Percentiles rank a stretch among this genome's conserved stretches.
These are phyloP conservation scores for Pseudopipra pipra DNA, from an alignment of 2,113 vertebrate genomes.

Conservation along the genomic window DNA sequence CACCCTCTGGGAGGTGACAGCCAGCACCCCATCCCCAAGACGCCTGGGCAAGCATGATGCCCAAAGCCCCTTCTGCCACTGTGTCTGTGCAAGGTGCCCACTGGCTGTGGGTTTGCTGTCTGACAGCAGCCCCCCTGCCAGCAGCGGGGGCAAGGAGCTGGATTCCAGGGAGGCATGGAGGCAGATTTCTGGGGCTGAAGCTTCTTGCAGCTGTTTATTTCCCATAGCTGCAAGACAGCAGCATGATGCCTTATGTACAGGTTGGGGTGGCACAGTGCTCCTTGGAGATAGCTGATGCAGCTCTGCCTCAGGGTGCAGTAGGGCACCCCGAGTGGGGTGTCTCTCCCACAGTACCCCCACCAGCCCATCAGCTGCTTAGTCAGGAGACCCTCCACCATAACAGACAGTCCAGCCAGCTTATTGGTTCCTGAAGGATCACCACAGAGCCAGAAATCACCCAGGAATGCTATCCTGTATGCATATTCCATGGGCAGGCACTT, in stretches of 20 bases:
- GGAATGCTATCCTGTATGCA: not conserved
- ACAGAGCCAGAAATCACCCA: fast-evolving
- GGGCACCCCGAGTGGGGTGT: not conserved
- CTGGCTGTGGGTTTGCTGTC: not conserved
- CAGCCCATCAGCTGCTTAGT: not conserved
- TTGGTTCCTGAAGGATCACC: not conserved
- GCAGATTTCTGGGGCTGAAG: not conserved
- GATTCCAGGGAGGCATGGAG: not conserved
- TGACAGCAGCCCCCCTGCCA: not conserved
- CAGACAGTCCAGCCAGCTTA: not conserved
- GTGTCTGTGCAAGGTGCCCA: fast-evolving
- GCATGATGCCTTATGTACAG: not conserved
- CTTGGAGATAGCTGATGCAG: not conserved
- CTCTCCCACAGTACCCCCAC: not conserved
- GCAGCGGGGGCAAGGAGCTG: too few species aligned
- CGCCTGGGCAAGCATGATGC: not conserved
- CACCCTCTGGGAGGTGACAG: not conserved
- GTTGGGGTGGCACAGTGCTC: not conserved
- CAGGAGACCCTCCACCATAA: not conserved
- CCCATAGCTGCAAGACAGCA: not conserved
- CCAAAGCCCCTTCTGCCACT: not conserved
- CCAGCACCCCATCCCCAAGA: fast-evolving
- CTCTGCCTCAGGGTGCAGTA: not conserved
- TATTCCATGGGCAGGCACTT: not conserved
- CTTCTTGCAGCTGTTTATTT: not conserved